Conservation (phyloP, 2,888 invertebrate genomes). For the Chrysolina americana region DNA sequence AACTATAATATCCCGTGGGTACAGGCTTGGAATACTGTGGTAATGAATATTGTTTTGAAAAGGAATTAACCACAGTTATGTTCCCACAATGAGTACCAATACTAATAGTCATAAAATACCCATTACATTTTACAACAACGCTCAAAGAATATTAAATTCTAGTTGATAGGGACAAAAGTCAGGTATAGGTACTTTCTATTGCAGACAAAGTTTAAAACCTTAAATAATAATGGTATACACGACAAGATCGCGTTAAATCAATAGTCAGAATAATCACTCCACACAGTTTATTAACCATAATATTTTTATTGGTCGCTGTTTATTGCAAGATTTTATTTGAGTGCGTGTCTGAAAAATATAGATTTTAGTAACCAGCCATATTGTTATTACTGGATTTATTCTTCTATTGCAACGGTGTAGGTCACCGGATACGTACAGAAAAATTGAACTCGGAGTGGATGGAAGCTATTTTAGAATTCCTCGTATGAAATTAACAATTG, state of each 20-base stretch:
- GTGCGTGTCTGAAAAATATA: background rate
- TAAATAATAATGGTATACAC: background rate
- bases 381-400: too few species aligned
- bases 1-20: too few species aligned
- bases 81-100: background rate
- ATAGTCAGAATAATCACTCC: slow-evolving; percentile 1
- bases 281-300: background rate
- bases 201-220: background rate
- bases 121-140: background rate
- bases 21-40: too few species aligned
- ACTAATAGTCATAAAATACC: background rate
- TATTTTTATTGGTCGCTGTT: background rate
- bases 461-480: background rate
- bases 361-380: too few species aligned
- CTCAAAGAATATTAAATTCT: background rate
- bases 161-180: background rate
- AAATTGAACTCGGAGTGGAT: background rate
- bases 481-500: background rate
- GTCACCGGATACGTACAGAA: too few species aligned
- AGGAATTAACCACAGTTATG: too few species aligned
- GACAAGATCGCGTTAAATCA: slow-evolving; percentile 12
- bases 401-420: too few species aligned
- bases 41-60: too few species aligned
- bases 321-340: background rate
- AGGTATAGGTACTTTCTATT: background rate